phyloP scores from a whole-genome alignment of 2,113 vertebrate genomes.

The Chascanopsetta lugubris region DNA sequence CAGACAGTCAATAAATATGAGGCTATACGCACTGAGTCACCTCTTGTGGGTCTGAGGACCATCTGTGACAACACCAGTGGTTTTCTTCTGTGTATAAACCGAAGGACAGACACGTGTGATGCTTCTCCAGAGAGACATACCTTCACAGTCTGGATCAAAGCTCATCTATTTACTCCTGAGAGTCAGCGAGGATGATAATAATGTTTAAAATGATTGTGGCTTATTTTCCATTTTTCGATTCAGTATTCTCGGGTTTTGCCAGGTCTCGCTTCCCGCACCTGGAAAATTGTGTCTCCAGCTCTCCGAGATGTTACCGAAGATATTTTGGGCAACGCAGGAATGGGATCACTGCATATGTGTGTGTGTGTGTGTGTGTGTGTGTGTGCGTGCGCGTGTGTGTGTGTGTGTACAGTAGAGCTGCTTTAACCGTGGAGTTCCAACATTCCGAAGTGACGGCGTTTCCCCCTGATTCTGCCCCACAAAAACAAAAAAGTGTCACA shows the following conservation, averaged over 20 bases:
- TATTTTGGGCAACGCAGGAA: constrained; percentile 42
- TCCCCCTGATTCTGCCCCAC: constrained; percentile 50
- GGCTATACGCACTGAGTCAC: constrained; percentile 26
- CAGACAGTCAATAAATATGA: constrained; percentile 30
- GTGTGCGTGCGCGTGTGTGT: constrained; percentile 17
- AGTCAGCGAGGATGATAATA: constrained; percentile 50
- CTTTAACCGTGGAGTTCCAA: constrained; percentile 26
- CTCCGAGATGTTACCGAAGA: constrained; percentile 42
- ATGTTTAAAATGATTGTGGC: constrained; percentile 63
- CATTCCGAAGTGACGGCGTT: constrained; percentile 61
- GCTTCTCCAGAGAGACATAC: constrained; percentile 60
- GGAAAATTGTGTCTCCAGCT: constrained; percentile 33
- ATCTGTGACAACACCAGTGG: constrained; percentile 65
- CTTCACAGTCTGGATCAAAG: constrained; percentile 59
- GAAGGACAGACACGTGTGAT: constrained; percentile 49
- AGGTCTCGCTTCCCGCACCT: constrained; percentile 42
- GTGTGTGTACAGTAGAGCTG: constrained; percentile 12
- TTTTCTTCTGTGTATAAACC: constrained; percentile 48
- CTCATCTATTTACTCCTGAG: constrained; percentile 33
- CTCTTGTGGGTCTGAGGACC: constrained; percentile 48
- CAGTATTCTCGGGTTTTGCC: constrained; percentile 43
- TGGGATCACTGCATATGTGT: constrained; percentile 22
- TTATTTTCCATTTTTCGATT: constrained; percentile 60
- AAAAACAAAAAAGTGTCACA: constrained; percentile 46
- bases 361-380: constrained; percentile 22